Base-by-base conservation (phyloP, 2,113 vertebrate genomes). In the Leptodactylus fuscus region DNA sequence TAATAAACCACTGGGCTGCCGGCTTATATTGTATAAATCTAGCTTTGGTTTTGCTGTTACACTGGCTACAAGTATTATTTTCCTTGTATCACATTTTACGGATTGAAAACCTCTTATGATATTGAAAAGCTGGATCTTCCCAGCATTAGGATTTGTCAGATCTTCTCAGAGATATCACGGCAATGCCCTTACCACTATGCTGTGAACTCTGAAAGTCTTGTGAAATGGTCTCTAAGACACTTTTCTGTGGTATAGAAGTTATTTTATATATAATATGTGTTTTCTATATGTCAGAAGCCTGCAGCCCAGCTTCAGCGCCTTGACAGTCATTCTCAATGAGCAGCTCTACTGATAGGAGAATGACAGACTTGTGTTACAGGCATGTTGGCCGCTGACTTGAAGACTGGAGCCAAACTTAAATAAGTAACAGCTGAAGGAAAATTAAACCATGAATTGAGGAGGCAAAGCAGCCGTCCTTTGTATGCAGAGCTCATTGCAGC, bases 301-400 rank as follows among this genome's bases (percentile, higher is more conserved):
- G 18, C 55, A 77, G 34, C 32, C 29, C 7, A 11, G 38, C 82
- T 60, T 77, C 27, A 18, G 46, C 49, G 53, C 69, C 58, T 22
- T 69, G 27, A 62, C 74, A 69, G 48, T 85, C 83, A 27, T 44
- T 36, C 46, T 85, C 34, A 69, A 69, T 65, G 74, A 85, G 48
- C 44, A 29, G 18, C 60, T 70, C 48, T 44, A 34, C 49, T 70
- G 83, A 85, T 79, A 85, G 58, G 46, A 41, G 75, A 78, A 79
- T 79, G 83, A 79, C 75, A 79, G 83, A 70, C 75, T 85, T 71
- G 51, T 71, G 76, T 71, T 85, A 85, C 60, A 80, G 83, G 83
- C 83, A 71, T 55, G 55, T 85, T 80, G 83, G 83, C 83, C 20
- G 46, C 76, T 80, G 76, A 80, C 46, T 80, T 11, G 24, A 29